These are phyloP conservation scores for Calyptommatus sinebrachiatus DNA, from an alignment of 2,113 vertebrate genomes.

Conservation along the genomic window DNA sequence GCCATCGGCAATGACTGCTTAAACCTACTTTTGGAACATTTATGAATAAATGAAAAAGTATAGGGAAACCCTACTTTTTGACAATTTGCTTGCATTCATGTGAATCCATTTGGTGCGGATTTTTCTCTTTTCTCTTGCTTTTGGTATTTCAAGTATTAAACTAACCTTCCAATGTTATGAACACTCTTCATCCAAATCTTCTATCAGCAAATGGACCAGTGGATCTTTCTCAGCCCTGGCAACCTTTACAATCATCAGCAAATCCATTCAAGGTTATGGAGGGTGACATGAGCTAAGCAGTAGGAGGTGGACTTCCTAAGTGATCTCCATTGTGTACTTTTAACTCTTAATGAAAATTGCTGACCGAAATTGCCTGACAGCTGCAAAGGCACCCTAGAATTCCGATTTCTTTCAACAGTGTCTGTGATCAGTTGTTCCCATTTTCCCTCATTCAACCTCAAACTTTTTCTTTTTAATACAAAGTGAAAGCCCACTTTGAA, in stretches of 20 bases:
- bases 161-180: accelerated
- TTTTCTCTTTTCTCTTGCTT: no score
- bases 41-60: no score
- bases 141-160: neutral
- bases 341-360: neutral
- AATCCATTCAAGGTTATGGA: neutral
- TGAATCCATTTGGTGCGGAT: no score
- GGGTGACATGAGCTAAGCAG: no score
- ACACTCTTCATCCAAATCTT: neutral
- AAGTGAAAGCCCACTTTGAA: neutral
- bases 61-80: no score
- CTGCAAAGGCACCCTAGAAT: neutral
- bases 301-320: neutral
- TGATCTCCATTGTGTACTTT: neutral
- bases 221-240: neutral
- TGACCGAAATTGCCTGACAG: neutral
- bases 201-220: neutral
- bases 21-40: no score
- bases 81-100: no score
- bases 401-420: neutral
- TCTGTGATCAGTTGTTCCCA: neutral
- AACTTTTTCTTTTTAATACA: neutral
- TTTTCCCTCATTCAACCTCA: neutral
- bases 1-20: no score
- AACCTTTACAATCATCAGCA: neutral